Evolutionary conservation across 2,113 vertebrate species (phyloP).

Genomic region (Pongo pygmaeus): DNA sequence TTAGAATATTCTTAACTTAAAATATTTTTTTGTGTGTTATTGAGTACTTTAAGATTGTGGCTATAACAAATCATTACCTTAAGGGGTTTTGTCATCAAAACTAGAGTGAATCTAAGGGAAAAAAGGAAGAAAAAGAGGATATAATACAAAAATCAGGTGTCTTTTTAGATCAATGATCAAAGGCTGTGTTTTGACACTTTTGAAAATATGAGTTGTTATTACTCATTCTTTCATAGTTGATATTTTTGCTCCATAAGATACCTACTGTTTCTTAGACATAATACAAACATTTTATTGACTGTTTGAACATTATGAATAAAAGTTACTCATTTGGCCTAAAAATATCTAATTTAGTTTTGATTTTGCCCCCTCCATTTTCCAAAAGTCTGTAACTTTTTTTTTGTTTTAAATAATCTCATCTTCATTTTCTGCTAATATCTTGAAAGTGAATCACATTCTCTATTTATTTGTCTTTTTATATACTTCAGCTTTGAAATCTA

Average conservation of each 20-base stretch:
- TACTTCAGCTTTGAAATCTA: background rate
- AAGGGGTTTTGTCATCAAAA: slow-evolving; percentile 47
- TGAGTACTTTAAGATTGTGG: slow-evolving; percentile 17
- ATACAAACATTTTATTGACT: slow-evolving; percentile 6
- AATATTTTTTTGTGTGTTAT: background rate
- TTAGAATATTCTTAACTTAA: background rate
- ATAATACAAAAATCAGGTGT: slow-evolving; percentile 43
- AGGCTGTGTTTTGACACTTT: slow-evolving; percentile 59
- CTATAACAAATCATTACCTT: slow-evolving; percentile 36
- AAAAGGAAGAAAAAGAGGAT: background rate
- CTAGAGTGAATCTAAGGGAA: slow-evolving; percentile 2
- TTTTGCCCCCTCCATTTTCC: background rate
- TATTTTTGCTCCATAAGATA: slow-evolving; percentile 45
- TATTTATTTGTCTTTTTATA: background rate
- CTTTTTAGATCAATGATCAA: slow-evolving; percentile 60
- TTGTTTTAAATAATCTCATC: background rate
- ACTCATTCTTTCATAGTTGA: slow-evolving; percentile 29
- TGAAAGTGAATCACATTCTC: background rate
- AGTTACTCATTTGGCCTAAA: background rate
- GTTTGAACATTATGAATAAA: slow-evolving; percentile 34
- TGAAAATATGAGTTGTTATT: slow-evolving; percentile 58
- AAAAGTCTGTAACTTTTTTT: slow-evolving; percentile 24
- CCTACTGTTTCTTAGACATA: slow-evolving; percentile 37
- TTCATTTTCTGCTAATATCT: background rate
- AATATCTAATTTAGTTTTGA: background rate